These are phyloP conservation scores for Nannobrachium achirus DNA, from an alignment of 2,113 vertebrate species.

Conservation along the genomic window DNA sequence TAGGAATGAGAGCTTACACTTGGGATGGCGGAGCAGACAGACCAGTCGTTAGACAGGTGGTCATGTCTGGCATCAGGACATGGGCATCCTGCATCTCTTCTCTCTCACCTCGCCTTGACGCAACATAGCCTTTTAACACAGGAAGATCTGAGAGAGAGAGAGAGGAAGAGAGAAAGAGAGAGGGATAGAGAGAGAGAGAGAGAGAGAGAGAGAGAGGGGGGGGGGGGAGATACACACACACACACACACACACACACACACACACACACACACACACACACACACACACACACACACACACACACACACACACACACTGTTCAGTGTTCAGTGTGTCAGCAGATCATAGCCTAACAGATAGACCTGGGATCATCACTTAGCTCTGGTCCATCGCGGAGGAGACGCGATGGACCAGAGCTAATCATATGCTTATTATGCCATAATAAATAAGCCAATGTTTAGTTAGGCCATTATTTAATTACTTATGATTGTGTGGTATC, in stretches of 20 bases:
- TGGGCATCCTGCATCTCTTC: slow-evolving; percentile 99
- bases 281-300: slow-evolving; percentile 8
- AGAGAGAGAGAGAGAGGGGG: no score
- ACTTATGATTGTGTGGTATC: no score
- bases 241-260: slow-evolving; percentile 14
- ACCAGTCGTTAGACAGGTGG: slow-evolving; percentile 74
- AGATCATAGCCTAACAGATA: no score
- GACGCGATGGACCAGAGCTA: no score
- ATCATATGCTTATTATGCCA: not conserved
- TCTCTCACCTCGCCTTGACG: slow-evolving; percentile 90
- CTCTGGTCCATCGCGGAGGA: no score
- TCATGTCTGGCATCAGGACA: slow-evolving; percentile 87
- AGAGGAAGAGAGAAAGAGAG: not conserved
- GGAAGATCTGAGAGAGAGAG: slow-evolving; percentile 72
- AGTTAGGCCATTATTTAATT: no score
- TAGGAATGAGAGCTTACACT: slow-evolving; percentile 80
- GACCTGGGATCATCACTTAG: no score
- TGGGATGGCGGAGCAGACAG: slow-evolving; percentile 77
- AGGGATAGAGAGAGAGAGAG: no score
- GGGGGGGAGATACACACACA: not conserved
- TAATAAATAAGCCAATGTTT: no score
- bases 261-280: slow-evolving; percentile 31
- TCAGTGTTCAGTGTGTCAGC: no score
- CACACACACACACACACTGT: not conserved
- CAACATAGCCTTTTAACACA: slow-evolving; percentile 86